A percentile compares a stretch with the other conserved stretches of the same genome.
phyloP scores from a whole-genome alignment of 2,113 vertebrate species.

The Anolis sagrei region DNA sequence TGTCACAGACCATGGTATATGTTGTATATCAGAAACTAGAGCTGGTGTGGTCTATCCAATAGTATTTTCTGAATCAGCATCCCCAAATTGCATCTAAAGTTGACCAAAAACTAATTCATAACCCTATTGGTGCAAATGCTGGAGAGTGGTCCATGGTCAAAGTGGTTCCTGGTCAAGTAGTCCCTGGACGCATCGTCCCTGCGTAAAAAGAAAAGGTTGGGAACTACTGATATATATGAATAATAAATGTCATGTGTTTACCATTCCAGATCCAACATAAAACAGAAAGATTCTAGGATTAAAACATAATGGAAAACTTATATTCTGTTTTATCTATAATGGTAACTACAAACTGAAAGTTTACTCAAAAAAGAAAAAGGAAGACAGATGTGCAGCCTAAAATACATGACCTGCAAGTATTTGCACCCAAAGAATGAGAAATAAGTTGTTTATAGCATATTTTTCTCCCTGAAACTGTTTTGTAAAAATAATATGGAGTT shows the following conservation, averaged over 20 bases:
- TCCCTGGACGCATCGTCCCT: too few relatives aligned
- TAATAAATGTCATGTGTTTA: neutral
- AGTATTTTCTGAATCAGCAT: too few relatives aligned
- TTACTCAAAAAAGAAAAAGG: constrained; percentile 19
- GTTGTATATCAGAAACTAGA: too few relatives aligned
- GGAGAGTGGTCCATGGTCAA: too few relatives aligned
- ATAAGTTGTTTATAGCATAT: neutral
- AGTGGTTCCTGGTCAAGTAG: too few relatives aligned
- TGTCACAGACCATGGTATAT: too few relatives aligned
- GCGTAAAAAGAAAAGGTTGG: too few relatives aligned
- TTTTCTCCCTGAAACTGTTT: neutral
- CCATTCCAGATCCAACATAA: neutral
- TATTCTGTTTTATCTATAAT: neutral
- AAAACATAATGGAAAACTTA: neutral
- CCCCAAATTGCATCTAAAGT: too few relatives aligned
- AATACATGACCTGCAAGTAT: neutral
- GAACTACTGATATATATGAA: neutral
- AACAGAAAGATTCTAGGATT: neutral
- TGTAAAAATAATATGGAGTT: too few relatives aligned
- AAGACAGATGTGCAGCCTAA: constrained; percentile 6
- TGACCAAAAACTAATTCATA: too few relatives aligned
- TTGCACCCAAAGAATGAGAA: neutral
- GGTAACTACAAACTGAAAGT: neutral
- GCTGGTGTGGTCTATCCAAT: too few relatives aligned
- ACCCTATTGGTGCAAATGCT: too few relatives aligned